These are phyloP conservation scores for Festucalex cinctus DNA, from an alignment of 2,113 vertebrate genomes.

Conservation along the genomic window DNA sequence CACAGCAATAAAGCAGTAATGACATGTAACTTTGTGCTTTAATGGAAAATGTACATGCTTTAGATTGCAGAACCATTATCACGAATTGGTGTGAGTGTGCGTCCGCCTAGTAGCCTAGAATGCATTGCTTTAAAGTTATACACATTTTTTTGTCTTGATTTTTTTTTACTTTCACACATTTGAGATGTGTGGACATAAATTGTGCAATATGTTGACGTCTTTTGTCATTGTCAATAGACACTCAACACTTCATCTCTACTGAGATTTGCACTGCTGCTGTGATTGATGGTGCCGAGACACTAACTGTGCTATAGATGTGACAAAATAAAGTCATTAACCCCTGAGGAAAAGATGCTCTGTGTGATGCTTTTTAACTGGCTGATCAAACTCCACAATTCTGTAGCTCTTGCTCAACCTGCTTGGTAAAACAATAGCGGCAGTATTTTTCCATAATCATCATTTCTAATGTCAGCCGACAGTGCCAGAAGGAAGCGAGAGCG, in stretches of 20 bases:
- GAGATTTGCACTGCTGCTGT: conserved; percentile 35
- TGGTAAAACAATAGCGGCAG: background rate
- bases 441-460: conserved; percentile 25
- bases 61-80: conserved; percentile 31
- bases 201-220: conserved; percentile 15
- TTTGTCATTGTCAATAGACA: background rate
- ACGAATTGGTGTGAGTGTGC: conserved; percentile 21
- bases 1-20: conserved; percentile 47
- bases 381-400: background rate
- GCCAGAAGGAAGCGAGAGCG: conserved; percentile 46
- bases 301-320: conserved; percentile 58
- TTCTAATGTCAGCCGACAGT: conserved; percentile 35
- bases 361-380: background rate
- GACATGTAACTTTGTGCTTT: conserved; percentile 44
- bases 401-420: background rate
- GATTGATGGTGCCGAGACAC: conserved; percentile 27
- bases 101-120: conserved; percentile 15
- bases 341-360: conserved; percentile 13
- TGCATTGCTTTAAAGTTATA: conserved; percentile 1
- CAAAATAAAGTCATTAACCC: conserved; percentile 58
- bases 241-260: conserved; percentile 33
- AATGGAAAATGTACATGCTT: conserved; percentile 34
- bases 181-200: conserved; percentile 13
- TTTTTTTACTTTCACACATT: conserved; percentile 16
- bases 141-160: conserved; percentile 17